Evolutionary conservation across 2,797 vertebrate genomes (phyloP), one percentile per base, ranked within the genome.

Genomic region (Takifugu ocellatus): DNA sequence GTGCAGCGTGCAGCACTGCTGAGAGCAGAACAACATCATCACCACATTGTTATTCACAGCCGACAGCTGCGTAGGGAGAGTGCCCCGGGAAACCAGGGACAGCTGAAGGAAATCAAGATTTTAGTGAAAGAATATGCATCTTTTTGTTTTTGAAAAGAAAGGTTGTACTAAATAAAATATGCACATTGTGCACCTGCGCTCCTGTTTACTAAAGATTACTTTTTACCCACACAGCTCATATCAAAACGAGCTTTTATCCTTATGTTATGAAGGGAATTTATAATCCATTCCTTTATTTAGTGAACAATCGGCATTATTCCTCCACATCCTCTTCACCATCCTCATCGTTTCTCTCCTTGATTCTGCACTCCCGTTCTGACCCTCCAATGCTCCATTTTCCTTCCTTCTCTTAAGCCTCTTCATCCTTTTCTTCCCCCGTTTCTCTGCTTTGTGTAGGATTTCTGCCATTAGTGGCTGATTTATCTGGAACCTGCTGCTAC

Each of bases 391-490:
- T 68, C 63, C 44, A 6, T 11, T 51, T 63, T 10, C 24, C 42
- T 27, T 54, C 61, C 21, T 33, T 29, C 62, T 61, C 49, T 72
- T n/a, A 33, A 33, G 31, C 50, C 56, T 65, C 12, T 50, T 72
- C 55, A 64, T 67, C 55, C 53, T 48, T 68, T 54, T 53, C 54
- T 54, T 59, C 43, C 46, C n/a, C 55, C 46, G 25, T 50, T 26
- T 27, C 56, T 17, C 43, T 46, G 52, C 26, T 8, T 26, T 36
- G 24, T 58, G 17, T 31, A 25, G 52, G 61, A 54, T 57, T 58
- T 66, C 50, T 78, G 74, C 74, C 74, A 59, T 81, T 75, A 69
- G 59, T 70, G 65, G 61, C 54, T 29, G 70, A 67, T 33, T 33
- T 33, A 33, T 33, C 67, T 25, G 36, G 66, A 78, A 79, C 64